Percentiles rank a stretch among this genome's conserved stretches.
Evolutionary conservation across 2,888 invertebrate genomes (phyloP).

Genomic region (Pollenia labialis): DNA sequence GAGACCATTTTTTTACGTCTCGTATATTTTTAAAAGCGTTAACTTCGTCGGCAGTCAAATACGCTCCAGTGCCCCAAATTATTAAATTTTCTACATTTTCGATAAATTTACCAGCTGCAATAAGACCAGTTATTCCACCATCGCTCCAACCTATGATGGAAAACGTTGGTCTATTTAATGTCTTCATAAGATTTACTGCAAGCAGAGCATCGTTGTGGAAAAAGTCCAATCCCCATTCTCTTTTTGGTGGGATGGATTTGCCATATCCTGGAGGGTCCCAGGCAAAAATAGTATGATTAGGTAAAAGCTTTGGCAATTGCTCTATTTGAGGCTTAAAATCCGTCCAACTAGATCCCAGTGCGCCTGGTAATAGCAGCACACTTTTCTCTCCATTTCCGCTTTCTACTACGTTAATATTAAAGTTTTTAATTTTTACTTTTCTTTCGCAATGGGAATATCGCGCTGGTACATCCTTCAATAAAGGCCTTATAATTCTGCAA

Average conservation of each 20-base stretch:
- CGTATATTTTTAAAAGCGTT: constrained; percentile 87
- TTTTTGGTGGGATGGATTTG: constrained; percentile 90
- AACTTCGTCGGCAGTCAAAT: constrained; percentile 88
- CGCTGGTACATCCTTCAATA: not conserved
- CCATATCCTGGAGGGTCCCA: constrained; percentile 97
- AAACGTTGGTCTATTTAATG: constrained; percentile 87
- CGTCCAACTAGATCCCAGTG: constrained; percentile 91
- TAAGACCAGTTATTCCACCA: constrained; percentile 91
- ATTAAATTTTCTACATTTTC: constrained; percentile 89
- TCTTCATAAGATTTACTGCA: constrained; percentile 90
- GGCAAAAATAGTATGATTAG: constrained; percentile 84
- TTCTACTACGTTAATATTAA: constrained; percentile 87
- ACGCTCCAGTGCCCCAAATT: constrained; percentile 91
- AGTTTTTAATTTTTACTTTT: constrained; percentile 87
- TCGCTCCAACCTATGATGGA: constrained; percentile 96
- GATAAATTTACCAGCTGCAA: constrained; percentile 90
- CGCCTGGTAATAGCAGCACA: constrained; percentile 91
- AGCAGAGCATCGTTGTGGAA: constrained; percentile 90
- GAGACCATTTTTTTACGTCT: constrained; percentile 92
- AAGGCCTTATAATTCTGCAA: constrained; percentile 5
- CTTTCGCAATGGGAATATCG: constrained; percentile 84
- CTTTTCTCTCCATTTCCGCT: constrained; percentile 84
- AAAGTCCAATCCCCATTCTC: constrained; percentile 89
- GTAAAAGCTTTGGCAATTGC: constrained; percentile 84
- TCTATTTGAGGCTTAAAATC: constrained; percentile 92